Conservation (phyloP, 2,113 vertebrate species). For the Cryptomyrus ogoouensis region DNA sequence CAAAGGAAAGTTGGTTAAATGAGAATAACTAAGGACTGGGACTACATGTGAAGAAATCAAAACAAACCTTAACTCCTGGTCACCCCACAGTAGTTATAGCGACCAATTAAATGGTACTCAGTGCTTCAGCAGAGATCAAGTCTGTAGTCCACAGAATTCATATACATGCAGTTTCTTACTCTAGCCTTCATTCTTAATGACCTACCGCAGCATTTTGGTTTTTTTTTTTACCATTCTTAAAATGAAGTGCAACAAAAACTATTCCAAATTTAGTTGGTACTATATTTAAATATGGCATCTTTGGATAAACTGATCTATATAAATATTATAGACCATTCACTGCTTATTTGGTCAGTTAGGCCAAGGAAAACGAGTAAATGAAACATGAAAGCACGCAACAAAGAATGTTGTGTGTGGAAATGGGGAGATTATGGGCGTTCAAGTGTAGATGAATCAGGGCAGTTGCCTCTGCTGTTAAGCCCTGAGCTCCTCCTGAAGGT, state of each 20-base stretch:
- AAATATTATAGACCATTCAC: not conserved
- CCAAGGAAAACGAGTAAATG: not conserved
- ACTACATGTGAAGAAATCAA: not conserved
- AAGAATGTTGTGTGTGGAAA: not conserved
- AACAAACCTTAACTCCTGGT: not conserved
- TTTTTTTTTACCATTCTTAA: not conserved
- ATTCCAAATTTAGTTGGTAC: not conserved
- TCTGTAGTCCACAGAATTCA: not conserved
- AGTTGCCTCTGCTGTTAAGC: not conserved
- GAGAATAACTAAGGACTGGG: not conserved
- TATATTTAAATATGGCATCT: not conserved
- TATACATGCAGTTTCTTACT: not conserved
- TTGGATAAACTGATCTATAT: not conserved
- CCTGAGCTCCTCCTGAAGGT: not conserved
- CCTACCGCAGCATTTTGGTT: not conserved
- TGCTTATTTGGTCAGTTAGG: not conserved
- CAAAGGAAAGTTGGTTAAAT: not conserved
- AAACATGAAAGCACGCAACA: not conserved
- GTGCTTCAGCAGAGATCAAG: not conserved
- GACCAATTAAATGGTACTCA: not conserved
- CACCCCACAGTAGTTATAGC: not conserved
- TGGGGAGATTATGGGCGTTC: not conserved
- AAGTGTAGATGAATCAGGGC: not conserved
- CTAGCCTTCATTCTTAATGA: not conserved
- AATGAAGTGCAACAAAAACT: not conserved